A percentile compares a stretch with the other conserved stretches of the same genome.
phyloP scores from a whole-genome alignment of 1,140 invertebrate species.

The Araneus ventricosus region DNA sequence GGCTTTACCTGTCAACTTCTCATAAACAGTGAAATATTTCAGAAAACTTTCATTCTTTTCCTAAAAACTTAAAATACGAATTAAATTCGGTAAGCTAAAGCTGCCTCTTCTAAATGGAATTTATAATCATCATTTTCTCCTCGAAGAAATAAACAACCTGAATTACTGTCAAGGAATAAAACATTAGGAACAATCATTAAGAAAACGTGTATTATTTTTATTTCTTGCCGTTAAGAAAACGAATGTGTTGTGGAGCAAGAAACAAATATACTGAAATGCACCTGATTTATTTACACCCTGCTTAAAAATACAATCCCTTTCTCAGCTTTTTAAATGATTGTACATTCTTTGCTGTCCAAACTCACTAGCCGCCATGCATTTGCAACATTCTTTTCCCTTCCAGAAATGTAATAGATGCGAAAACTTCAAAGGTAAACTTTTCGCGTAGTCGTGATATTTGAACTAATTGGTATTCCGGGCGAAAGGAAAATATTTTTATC shows the following conservation, averaged over 20 bases:
- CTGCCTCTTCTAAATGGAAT: neutral
- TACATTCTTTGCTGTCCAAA: constrained; percentile 51
- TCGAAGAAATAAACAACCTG: neutral
- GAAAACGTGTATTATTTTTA: neutral
- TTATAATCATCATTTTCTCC: constrained; percentile 18
- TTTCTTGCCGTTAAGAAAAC: neutral
- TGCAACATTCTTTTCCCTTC: constrained; percentile 57
- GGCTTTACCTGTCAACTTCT: constrained; percentile 8
- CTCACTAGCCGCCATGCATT: constrained; percentile 19
- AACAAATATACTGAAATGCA: constrained; percentile 38
- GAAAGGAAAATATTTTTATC: constrained; percentile 66
- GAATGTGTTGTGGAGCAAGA: neutral
- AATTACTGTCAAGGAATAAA: constrained; percentile 25
- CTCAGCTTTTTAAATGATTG: constrained; percentile 47
- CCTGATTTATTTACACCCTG: constrained; percentile 49
- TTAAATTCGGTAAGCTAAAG: neutral
- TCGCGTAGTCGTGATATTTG: constrained; percentile 47
- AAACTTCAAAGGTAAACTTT: constrained; percentile 74
- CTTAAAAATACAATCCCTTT: constrained; percentile 41
- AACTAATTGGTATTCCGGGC: constrained; percentile 71
- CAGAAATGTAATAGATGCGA: constrained; percentile 70
- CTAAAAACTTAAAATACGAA: neutral
- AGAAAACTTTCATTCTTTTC: neutral
- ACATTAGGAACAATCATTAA: constrained; percentile 38
- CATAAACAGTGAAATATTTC: neutral